phyloP scores from a whole-genome alignment of 2,797 vertebrate species.

The Halcyon chelicuti region DNA sequence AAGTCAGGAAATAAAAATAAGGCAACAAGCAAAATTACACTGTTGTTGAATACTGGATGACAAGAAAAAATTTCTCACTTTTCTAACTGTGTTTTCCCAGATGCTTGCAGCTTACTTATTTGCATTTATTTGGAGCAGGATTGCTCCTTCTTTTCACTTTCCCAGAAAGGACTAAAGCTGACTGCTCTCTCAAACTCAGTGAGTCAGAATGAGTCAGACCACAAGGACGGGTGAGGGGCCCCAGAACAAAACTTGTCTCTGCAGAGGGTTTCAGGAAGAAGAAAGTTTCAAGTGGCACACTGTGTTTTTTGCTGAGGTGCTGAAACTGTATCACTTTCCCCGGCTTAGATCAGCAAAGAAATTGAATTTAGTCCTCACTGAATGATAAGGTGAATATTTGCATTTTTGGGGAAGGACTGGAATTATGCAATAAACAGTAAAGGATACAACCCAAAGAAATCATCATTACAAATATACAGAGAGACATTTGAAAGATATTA shows the following conservation, averaged over 20 bases:
- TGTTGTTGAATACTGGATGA: neutral
- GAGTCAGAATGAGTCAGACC: conserved; percentile 63
- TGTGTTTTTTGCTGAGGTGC: neutral
- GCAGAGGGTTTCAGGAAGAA: neutral
- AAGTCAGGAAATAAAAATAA: neutral
- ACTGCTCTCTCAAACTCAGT: neutral
- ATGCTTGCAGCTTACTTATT: conserved; percentile 1
- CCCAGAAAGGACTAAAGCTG: conserved; percentile 23
- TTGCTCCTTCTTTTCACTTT: conserved; percentile 18
- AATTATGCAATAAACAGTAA: neutral
- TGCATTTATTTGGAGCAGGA: conserved; percentile 11
- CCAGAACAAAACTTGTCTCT: neutral
- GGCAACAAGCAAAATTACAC: neutral
- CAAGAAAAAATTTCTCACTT: neutral
- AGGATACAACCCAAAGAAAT: neutral
- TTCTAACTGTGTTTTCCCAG: neutral
- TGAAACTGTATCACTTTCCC: neutral
- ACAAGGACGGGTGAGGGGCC: neutral
- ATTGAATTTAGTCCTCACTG: neutral
- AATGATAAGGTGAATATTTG: neutral
- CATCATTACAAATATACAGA: neutral
- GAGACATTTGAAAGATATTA: neutral
- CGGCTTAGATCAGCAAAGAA: neutral
- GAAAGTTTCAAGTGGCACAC: neutral
- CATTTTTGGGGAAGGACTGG: neutral